phyloP scores from a whole-genome alignment of 2,888 invertebrate species.

The Linnaemya vulpina region DNA sequence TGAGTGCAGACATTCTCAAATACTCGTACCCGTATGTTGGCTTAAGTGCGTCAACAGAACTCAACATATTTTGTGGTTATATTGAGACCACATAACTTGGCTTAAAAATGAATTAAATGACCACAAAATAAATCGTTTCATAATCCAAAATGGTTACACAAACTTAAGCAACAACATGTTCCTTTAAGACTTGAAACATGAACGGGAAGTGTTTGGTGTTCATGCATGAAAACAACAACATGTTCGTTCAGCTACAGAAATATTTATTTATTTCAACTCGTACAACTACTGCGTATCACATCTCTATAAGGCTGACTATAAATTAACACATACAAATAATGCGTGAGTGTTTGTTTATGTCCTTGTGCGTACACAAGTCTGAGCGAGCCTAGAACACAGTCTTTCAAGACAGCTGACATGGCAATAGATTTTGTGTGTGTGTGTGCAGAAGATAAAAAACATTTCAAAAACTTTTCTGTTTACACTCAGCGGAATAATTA shows the following conservation, averaged over 20 bases:
- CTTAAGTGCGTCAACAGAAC: constrained; percentile 12
- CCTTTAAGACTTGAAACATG: constrained; percentile 11
- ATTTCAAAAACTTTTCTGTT: constrained; percentile 11
- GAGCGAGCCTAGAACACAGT: constrained; percentile 7
- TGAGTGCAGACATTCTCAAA: neutral
- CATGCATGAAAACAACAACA: constrained; percentile 64
- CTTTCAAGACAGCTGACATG: constrained; percentile 33
- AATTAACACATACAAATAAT: constrained; percentile 14
- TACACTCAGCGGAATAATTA: constrained; percentile 44
- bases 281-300: constrained; percentile 1
- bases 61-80: constrained; percentile 58
- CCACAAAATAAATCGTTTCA: constrained; percentile 69
- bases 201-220: constrained; percentile 60
- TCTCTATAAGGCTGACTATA: constrained; percentile 2
- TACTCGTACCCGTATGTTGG: neutral
- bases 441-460: constrained; percentile 12
- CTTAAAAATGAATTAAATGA: constrained; percentile 64
- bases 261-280: constrained; percentile 40
- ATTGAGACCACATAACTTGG: constrained; percentile 62
- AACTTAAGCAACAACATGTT: constrained; percentile 40
- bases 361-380: neutral
- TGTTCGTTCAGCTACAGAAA: constrained; percentile 32
- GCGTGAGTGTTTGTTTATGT: constrained; percentile 2
- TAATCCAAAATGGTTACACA: constrained; percentile 53
- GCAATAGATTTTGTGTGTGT: constrained; percentile 1